Evolutionary conservation across 2,797 vertebrate species (phyloP), one percentile per base, ranked within the genome.

Genomic region (Miichthys miiuy): DNA sequence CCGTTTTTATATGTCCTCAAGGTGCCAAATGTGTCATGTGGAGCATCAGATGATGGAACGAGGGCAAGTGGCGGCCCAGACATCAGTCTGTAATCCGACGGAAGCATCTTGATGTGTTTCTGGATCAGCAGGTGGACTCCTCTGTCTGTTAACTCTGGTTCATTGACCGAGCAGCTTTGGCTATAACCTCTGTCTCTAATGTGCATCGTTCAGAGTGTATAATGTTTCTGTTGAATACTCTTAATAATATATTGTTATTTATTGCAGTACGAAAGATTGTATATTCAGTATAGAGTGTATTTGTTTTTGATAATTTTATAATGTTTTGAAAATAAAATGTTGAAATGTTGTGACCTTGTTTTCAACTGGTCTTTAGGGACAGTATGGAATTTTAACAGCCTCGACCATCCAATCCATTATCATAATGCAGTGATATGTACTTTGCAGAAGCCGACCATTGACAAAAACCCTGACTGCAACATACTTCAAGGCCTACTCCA

Each of bases 21-120:
- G 73, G 71, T 81, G 87, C 87, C 84, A 88, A 88, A 90, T 81
- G 85, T 91, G 90, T 92, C 87, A 57, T 77, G 83, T 80, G 88
- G 86, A 87, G 88, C 88, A 76, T 89, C 83, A 91, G 88, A 88
- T 80, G 21, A 3, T 18, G 75, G 76, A 84, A 75, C 18, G 68
- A 41, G 21, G 74, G 52, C 61, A 67, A 82, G 83, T 64, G 27
- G 77, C 57, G 16, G 42, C 30, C 78, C 83, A 87, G 86, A 90
- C 85, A 14, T 63, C 83, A 52, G 85, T 77, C 84, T 83, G 75
- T 75, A 75, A 72, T 73, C 66, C 30, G 30, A 52, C 63, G 57
- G 77, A 60, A 78, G 77, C 65, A 18, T 74, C 71, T 68, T 68
- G 58, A 80, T 51, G 80, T 74, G 74, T 80, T 75, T 70, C 65